These are phyloP conservation scores for Eupithecia dodoneata DNA, from an alignment of 2,888 invertebrate species.

Conservation along the genomic window DNA sequence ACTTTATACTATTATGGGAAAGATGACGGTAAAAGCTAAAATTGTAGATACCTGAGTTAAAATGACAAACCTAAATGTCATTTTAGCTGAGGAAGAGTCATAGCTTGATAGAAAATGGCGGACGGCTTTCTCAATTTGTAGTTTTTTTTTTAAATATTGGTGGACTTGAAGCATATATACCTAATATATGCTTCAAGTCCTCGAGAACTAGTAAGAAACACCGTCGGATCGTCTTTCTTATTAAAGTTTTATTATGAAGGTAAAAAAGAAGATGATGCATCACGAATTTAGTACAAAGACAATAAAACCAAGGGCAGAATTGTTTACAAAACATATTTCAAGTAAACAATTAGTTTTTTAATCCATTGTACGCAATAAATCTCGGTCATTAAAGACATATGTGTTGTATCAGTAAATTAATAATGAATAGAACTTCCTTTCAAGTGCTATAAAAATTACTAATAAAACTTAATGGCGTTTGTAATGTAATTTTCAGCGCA, in stretches of 20 bases:
- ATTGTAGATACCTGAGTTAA: not conserved
- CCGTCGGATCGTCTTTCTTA: not conserved
- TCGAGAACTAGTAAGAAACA: not conserved
- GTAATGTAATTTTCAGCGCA: not conserved
- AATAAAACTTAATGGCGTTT: slow-evolving; percentile 30
- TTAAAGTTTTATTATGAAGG: not conserved
- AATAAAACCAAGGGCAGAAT: not conserved
- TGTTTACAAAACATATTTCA: slow-evolving; percentile 4
- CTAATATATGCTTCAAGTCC: not conserved
- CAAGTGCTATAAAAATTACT: slow-evolving; percentile 16
- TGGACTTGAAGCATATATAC: no score
- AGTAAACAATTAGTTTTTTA: not conserved
- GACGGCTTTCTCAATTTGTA: no score
- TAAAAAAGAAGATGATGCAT: not conserved
- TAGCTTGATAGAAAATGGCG: not conserved
- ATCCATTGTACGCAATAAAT: not conserved
- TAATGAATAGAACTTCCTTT: slow-evolving; percentile 19
- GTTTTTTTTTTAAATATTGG: not conserved
- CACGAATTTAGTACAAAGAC: not conserved
- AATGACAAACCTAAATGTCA: no score
- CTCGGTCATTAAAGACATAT: not conserved
- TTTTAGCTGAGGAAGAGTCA: no score
- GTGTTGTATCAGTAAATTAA: not conserved
- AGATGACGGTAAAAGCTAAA: not conserved
- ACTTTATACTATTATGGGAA: not conserved